Percentiles rank a stretch among this genome's conserved stretches.
These are phyloP conservation scores for Eulemur coronatus DNA, from an alignment of 2,797 vertebrate genomes.

Conservation along the genomic window DNA sequence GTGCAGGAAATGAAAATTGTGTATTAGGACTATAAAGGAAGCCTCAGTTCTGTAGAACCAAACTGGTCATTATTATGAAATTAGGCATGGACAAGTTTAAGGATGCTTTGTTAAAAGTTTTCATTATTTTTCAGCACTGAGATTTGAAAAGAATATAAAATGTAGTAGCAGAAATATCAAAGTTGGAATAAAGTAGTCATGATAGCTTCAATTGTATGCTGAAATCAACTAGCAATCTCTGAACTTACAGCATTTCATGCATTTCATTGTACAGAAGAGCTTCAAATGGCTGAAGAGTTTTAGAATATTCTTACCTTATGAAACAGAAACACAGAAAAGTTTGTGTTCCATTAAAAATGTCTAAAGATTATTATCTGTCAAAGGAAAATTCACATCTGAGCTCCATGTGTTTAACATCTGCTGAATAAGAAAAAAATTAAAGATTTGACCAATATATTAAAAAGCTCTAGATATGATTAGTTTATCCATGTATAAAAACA, in stretches of 20 bases:
- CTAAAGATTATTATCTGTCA: slow-evolving; percentile 8
- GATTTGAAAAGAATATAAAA: slow-evolving; percentile 36
- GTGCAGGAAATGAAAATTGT: not conserved
- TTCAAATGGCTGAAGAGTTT: not conserved
- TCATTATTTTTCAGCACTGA: slow-evolving; percentile 37
- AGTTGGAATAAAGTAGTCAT: not conserved
- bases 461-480: not conserved
- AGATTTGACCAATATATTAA: not conserved
- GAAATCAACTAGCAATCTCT: slow-evolving; percentile 11
- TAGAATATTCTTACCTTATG: not conserved
- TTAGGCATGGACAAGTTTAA: not conserved
- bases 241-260: not conserved
- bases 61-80: slow-evolving; percentile 41
- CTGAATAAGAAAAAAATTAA: not conserved
- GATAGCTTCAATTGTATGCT: not conserved
- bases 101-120: slow-evolving; percentile 11
- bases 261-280: not conserved
- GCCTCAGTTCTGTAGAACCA: not conserved
- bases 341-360: not conserved
- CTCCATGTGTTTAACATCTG: not conserved
- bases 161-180: slow-evolving; percentile 9
- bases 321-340: slow-evolving; percentile 34
- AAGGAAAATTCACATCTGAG: slow-evolving; percentile 37
- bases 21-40: not conserved
- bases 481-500: not conserved